Base-by-base conservation (phyloP, 2,113 vertebrate genomes). In the Marcusenius ussheri region DNA sequence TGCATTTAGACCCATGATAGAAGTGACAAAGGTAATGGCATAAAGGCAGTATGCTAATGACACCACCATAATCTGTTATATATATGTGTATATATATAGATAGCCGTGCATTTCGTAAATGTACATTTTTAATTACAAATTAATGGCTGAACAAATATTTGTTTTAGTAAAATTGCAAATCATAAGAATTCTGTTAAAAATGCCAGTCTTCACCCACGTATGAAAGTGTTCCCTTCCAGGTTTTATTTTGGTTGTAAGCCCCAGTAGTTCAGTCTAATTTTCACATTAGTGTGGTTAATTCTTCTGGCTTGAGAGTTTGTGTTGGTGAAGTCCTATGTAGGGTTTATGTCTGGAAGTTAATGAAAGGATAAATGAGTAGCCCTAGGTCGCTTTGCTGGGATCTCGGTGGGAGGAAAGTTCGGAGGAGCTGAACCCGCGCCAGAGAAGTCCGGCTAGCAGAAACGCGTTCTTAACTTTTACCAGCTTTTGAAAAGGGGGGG, bases 221-320 rank as follows among this genome's bases (percentile, higher is more conserved):
- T 88, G 53, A 89, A n/a, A 53, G 31, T 80, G n/a, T 11, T 83
- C 4, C 47, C 77, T 31, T 70, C 47, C 87, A 88, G 39, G 46
- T 80, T 74, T 47, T 84, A 47, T 49, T 46, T 84, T 47, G 45
- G 51, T 51, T 31, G 7, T 50, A 35, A 89, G 47, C 47, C 66
- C 49, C 27, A 7, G 27, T 88, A 24, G 62, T 77, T 35, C 5
- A 31, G 19, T 53, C 50, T 50, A 83, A 89, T 51, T 49, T 88
- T 74, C 42, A 49, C 62, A 89, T 24, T 89, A 77, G 47, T 39
- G n/a, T 89, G 8, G n/a, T 89, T 89, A 80, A 80, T 53, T 51
- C 39, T 51, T 13, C 47, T 49, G 27, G 45, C 70, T 50, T 27
- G 13, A 77, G 62, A 17, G 35, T 77, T 51, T 70, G 46, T 50